phyloP scores from a whole-genome alignment of 2,113 vertebrate species.

The Eulemur macaco region DNA sequence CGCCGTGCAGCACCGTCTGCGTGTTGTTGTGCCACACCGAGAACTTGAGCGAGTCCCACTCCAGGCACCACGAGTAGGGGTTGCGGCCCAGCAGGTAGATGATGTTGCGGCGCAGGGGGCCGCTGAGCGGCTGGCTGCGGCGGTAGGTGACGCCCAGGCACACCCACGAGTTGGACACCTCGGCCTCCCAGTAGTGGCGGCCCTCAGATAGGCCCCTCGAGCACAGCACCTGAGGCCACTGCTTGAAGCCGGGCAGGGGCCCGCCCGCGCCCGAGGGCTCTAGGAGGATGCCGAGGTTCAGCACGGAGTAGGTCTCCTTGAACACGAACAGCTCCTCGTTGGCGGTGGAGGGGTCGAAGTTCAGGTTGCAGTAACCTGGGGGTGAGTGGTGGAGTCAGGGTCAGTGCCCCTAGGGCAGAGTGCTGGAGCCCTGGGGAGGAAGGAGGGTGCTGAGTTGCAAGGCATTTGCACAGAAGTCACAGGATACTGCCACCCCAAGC shows the following conservation, averaged over 20 bases:
- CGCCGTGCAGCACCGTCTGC: conserved; percentile 70
- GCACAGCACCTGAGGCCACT: conserved; percentile 77
- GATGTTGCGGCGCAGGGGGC: background rate
- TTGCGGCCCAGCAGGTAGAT: conserved; percentile 76
- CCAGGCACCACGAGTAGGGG: conserved; percentile 78
- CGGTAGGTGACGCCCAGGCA: conserved; percentile 77
- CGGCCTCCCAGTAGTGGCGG: conserved; percentile 79
- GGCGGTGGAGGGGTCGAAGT: conserved; percentile 67
- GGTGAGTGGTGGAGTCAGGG: background rate
- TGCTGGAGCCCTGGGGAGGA: background rate
- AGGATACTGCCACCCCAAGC: background rate
- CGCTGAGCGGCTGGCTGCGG: background rate
- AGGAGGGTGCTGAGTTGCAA: background rate
- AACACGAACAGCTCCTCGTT: conserved; percentile 77
- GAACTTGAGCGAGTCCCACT: conserved; percentile 76
- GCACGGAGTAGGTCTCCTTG: conserved; percentile 70
- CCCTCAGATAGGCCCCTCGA: conserved; percentile 68
- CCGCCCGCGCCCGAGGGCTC: conserved; percentile 13
- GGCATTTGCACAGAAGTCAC: background rate
- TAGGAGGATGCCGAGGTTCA: conserved; percentile 73
- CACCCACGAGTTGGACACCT: conserved; percentile 76
- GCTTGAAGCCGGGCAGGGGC: conserved; percentile 63
- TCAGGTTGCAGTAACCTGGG: conserved; percentile 74
- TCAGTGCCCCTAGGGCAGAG: background rate
- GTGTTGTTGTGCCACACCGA: conserved; percentile 76